Evolutionary conservation across 2,888 invertebrate species (phyloP).

Genomic region (Napeogenes inachia): DNA sequence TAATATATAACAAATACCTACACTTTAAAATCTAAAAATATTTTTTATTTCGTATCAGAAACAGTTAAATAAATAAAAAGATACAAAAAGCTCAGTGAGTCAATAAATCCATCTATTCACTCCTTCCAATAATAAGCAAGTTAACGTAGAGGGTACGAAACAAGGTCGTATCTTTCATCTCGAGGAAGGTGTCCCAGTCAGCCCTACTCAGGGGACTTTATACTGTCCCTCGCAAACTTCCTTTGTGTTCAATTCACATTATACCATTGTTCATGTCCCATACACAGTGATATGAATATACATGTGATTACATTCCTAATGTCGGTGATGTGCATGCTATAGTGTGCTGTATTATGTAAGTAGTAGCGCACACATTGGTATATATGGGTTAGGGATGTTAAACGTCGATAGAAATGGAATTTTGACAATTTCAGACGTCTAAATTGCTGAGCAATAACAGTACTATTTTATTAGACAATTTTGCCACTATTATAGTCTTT

Average conservation of each 20-base stretch:
- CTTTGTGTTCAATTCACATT: constrained; percentile 57
- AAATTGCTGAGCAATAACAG: constrained; percentile 31
- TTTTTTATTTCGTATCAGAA: too few species aligned
- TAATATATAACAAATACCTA: too few species aligned
- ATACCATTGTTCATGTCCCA: constrained; percentile 48
- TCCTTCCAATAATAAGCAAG: constrained; percentile 38
- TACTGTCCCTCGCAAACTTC: constrained; percentile 33
- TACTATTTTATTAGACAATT: constrained; percentile 32
- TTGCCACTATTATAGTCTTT: constrained; percentile 23
- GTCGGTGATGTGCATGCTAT: background rate
- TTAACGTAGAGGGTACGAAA: constrained; percentile 38
- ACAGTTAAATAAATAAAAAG: background rate
- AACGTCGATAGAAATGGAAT: constrained; percentile 25
- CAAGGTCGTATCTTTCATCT: constrained; percentile 52
- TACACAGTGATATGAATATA: constrained; percentile 24
- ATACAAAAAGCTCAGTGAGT: background rate
- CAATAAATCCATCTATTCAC: constrained; percentile 22
- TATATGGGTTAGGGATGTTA: constrained; percentile 17
- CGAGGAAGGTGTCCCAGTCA: constrained; percentile 29
- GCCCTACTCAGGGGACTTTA: constrained; percentile 28
- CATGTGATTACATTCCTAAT: constrained; percentile 11
- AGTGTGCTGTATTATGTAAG: constrained; percentile 7
- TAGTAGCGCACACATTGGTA: constrained; percentile 7
- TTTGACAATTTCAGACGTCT: constrained; percentile 31
- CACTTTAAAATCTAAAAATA: too few species aligned